Percentiles rank a stretch among this genome's conserved stretches.
Evolutionary conservation across 2,113 vertebrate genomes (phyloP).

Genomic region (Cebus imitator): DNA sequence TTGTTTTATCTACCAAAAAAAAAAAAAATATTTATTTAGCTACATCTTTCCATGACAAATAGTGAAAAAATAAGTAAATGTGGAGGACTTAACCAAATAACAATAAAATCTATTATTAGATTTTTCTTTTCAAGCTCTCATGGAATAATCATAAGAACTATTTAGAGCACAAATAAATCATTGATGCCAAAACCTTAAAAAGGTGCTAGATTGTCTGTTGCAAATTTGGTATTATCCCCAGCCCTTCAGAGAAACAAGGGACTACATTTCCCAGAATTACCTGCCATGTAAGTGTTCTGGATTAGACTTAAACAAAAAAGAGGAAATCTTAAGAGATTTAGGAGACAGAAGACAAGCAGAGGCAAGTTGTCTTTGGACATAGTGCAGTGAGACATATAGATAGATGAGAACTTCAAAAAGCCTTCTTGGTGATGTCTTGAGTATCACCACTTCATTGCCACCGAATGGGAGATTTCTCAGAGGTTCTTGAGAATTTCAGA

Average conservation of each 20-base stretch:
- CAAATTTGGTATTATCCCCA: neutral
- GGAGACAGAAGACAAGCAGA: neutral
- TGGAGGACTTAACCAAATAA: neutral
- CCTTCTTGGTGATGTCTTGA: neutral
- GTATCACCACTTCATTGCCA: neutral
- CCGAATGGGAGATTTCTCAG: neutral
- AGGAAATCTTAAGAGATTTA: neutral
- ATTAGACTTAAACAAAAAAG: neutral
- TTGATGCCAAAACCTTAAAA: neutral
- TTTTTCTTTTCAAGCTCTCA: neutral
- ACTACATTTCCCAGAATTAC: neutral
- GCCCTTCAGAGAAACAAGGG: neutral
- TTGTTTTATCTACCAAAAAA: neutral
- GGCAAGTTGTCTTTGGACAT: neutral
- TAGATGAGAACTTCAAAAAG: neutral
- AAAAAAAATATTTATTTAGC: neutral
- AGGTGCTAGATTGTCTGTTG: neutral
- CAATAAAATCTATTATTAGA: no score
- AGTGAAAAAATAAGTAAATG: neutral
- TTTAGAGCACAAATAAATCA: neutral
- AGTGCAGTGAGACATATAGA: neutral
- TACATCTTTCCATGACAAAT: neutral
- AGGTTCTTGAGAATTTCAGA: conserved; percentile 2
- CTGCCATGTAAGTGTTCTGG: neutral
- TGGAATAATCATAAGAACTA: neutral